Evolutionary conservation across 1,140 invertebrate species (phyloP), one percentile per base, ranked within the genome.

Genomic region (Diorhabda elongata): DNA sequence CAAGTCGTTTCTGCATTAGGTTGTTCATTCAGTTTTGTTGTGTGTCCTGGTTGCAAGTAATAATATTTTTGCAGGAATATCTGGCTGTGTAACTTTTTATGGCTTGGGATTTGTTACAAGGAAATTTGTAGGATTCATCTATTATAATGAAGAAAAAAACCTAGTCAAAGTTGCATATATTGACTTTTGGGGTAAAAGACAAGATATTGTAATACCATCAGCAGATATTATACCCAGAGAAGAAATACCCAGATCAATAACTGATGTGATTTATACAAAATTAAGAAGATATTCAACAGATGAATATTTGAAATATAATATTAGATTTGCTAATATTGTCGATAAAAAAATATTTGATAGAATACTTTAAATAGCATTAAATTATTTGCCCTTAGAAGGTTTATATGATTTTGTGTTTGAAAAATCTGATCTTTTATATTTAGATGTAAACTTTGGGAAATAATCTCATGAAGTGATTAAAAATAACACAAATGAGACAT

Each of bases 51-150:
- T 11, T 57, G 42, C 44, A 7, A 26, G 8, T 8, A 26, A 42
- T 57, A 64, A 11, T 64, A 11, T 42, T 41, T 52, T 82, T 83
- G 44, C 77, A 85, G 84, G 83, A 73, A 6, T 84, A 9, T 81
- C 82, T 65, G 79, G 80, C 57, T 76, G 72, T 67, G 64, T 77
- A 52, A 71, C 80, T 44, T 71, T 85, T 52, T 81, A 80, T 61
- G 57, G 80, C 59, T 64, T 79, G 59, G 84, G 81, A 68, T 67
- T 76, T 45, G 75, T 84, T 56, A 82, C 83, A 68, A 80, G 80
- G 42, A 84, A 86, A 73, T 72, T 82, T 3, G 82, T 89, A 72
- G 87, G 87, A 47, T 81, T 84, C 67, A 76, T 89, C 66, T 88
- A 87, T 70, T 77, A 85, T 3, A 85, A 83, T 74, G 74, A 85